Percentiles rank a stretch among this genome's conserved stretches.
Evolutionary conservation across 2,797 vertebrate genomes (phyloP).

Genomic region (Setipinna tenuifilis): DNA sequence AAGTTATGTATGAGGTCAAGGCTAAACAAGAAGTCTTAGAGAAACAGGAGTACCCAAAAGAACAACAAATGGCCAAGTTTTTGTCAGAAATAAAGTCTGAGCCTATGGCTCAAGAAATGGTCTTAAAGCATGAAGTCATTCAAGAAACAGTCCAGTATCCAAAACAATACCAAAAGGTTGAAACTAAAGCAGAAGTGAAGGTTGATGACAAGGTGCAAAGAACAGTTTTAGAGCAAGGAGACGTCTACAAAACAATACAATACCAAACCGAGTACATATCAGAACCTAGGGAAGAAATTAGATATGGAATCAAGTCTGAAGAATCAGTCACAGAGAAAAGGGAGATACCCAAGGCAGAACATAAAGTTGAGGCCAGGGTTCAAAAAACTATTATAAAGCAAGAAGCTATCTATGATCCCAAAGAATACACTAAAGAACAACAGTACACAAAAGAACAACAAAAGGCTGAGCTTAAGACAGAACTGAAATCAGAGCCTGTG

Average conservation of each 20-base stretch:
- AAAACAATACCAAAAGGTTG: not conserved
- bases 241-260: not conserved
- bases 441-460: constrained; percentile 29
- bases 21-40: too few relatives aligned
- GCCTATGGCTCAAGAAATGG: not conserved
- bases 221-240: not conserved
- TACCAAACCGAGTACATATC: constrained; percentile 30
- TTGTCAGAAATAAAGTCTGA: constrained; percentile 9
- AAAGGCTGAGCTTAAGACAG: constrained; percentile 60
- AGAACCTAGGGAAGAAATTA: constrained; percentile 42
- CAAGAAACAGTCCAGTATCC: not conserved
- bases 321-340: not conserved
- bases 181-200: constrained; percentile 17
- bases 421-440: constrained; percentile 34
- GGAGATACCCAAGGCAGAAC: not conserved
- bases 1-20: too few relatives aligned
- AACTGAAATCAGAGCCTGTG: constrained; percentile 7
- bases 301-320: not conserved
- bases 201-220: not conserved
- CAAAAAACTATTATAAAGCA: not conserved
- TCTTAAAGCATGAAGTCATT: not conserved
- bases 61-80: constrained; percentile 59
- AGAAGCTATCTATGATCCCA: too few relatives aligned
- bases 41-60: constrained; percentile 37
- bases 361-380: not conserved